Percentiles rank a stretch among this genome's conserved stretches.
Conservation (phyloP, 2,797 vertebrate genomes). For the Tokudaia tokunoshimensis region DNA sequence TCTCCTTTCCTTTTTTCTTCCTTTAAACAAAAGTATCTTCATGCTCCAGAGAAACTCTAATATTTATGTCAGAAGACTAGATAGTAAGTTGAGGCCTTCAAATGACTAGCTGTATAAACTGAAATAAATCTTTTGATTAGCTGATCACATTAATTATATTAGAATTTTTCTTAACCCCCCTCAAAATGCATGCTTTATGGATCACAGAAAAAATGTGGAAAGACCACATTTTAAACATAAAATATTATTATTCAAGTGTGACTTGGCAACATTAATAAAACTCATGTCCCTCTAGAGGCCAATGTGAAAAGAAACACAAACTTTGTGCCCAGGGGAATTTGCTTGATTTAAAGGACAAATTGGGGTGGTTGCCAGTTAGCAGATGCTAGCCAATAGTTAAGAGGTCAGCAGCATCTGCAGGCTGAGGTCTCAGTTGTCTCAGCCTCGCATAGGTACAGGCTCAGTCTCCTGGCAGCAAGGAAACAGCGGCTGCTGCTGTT, state of each 20-base stretch:
- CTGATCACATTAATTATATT: conserved; percentile 33
- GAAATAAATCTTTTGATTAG: background rate
- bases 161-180: background rate
- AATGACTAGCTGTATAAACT: background rate
- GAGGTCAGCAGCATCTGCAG: background rate
- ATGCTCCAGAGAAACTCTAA: background rate
- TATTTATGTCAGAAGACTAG: background rate
- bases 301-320: background rate
- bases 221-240: conserved; percentile 27
- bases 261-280: background rate
- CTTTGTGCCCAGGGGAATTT: accelerated
- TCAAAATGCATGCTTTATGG: conserved; percentile 20
- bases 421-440: background rate
- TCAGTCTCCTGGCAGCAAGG: background rate
- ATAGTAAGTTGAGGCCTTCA: background rate
- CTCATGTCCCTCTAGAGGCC: background rate
- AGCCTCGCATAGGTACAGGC: background rate
- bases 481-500: background rate
- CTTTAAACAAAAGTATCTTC: background rate
- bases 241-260: background rate
- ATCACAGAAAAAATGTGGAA: conserved; percentile 19
- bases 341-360: background rate
- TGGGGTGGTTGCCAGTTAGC: background rate
- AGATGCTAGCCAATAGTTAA: background rate
- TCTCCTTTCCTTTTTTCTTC: background rate